Evolutionary conservation across 2,113 vertebrate genomes (phyloP).

Genomic region (Cynopterus brachyotis): DNA sequence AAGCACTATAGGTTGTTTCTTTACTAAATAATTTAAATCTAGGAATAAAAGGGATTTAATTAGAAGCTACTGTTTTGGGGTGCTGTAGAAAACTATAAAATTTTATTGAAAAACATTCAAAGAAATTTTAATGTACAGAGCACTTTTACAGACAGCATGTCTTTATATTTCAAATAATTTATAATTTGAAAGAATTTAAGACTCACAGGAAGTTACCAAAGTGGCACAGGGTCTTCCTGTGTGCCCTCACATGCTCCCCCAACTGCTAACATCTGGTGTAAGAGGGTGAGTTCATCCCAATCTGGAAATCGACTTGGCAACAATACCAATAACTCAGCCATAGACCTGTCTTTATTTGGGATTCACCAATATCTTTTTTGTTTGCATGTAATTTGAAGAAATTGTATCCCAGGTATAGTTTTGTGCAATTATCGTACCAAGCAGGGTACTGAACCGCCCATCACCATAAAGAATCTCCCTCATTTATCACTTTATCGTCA

Average conservation of each 20-base stretch:
- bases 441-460: neutral
- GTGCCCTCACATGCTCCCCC: rapidly evolving
- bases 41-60: neutral
- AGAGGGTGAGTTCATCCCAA: too few relatives aligned
- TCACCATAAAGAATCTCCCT: neutral
- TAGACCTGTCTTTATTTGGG: neutral
- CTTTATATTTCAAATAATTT: neutral
- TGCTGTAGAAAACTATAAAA: neutral
- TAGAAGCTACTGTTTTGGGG: neutral
- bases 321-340: neutral
- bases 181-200: neutral
- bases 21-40: neutral
- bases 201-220: neutral
- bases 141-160: neutral
- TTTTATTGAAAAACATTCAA: neutral
- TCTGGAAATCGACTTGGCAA: neutral
- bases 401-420: neutral
- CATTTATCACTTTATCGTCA: neutral
- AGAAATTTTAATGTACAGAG: neutral
- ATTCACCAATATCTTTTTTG: neutral
- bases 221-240: neutral
- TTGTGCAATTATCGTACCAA: neutral
- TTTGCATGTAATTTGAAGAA: neutral
- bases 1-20: neutral
- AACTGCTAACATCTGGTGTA: neutral